phyloP scores from a whole-genome alignment of 2,113 vertebrate species.

The Sigmodon hispidus region DNA sequence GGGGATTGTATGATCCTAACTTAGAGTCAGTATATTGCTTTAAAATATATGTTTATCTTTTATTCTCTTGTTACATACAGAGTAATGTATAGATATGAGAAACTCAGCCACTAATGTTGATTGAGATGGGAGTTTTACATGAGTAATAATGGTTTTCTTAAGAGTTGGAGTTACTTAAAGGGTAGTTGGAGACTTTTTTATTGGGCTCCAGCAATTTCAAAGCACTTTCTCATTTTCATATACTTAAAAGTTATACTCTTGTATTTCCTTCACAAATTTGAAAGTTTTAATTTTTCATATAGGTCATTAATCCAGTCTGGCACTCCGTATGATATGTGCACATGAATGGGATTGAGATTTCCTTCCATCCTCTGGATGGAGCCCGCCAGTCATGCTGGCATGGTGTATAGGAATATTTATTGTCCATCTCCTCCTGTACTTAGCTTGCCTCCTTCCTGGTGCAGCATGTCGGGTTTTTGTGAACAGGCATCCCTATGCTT shows the following conservation, averaged over 20 bases:
- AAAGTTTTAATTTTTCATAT: constrained; percentile 16
- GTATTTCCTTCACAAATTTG: neutral
- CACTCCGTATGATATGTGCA: neutral
- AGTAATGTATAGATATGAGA: constrained; percentile 10
- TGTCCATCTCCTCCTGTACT: neutral
- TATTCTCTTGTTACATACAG: constrained; percentile 47
- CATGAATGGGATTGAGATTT: neutral
- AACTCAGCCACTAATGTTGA: neutral
- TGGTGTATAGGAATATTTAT: neutral
- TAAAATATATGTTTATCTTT: constrained; percentile 57
- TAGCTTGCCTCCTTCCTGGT: neutral
- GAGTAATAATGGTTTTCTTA: neutral
- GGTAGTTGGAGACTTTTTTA: constrained; percentile 10
- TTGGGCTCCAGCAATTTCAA: neutral
- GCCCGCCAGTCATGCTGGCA: neutral
- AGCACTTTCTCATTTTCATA: neutral
- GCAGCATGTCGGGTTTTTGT: neutral
- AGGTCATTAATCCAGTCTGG: neutral
- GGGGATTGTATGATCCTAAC: constrained; percentile 14
- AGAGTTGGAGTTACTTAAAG: constrained; percentile 22
- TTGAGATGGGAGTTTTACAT: constrained; percentile 16
- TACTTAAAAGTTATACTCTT: neutral
- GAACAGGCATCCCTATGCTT: neutral
- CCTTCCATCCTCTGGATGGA: neutral
- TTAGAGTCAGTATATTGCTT: constrained; percentile 26